Conservation (phyloP, 2,797 vertebrate species). For the Heteromormyrus szaboi region DNA sequence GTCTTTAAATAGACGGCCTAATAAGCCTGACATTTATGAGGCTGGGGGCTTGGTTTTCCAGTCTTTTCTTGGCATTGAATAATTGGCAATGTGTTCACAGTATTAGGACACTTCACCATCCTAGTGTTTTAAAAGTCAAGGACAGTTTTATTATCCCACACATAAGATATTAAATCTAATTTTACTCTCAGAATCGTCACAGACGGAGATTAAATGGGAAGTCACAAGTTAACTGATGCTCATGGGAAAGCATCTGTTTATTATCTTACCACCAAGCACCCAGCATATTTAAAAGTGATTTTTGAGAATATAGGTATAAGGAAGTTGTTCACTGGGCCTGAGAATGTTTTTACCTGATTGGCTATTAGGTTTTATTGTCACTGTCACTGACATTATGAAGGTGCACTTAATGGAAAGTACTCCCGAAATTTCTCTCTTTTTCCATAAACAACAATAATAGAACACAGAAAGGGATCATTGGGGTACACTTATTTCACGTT, state of each 20-base stretch:
- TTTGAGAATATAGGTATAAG: neutral
- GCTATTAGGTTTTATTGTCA: neutral
- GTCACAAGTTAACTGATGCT: conserved; percentile 20
- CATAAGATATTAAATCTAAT: conserved; percentile 1
- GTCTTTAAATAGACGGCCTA: neutral
- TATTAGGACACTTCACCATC: neutral
- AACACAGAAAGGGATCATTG: neutral
- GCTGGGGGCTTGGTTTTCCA: neutral
- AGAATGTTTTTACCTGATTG: neutral
- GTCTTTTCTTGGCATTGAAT: neutral
- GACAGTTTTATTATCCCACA: neutral
- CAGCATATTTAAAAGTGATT: neutral
- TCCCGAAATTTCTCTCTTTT: neutral
- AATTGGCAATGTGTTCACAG: neutral
- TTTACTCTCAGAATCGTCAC: neutral
- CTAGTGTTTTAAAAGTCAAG: conserved; percentile 5
- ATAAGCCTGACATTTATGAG: neutral
- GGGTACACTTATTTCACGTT: neutral
- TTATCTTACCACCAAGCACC: neutral
- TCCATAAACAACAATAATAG: neutral
- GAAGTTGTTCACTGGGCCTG: neutral
- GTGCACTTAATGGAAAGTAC: neutral
- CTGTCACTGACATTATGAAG: neutral
- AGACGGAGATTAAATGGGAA: neutral
- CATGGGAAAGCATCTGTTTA: conserved; percentile 20